Conservation (phyloP, 2,888 invertebrate species). For the Cephus pulcher region DNA sequence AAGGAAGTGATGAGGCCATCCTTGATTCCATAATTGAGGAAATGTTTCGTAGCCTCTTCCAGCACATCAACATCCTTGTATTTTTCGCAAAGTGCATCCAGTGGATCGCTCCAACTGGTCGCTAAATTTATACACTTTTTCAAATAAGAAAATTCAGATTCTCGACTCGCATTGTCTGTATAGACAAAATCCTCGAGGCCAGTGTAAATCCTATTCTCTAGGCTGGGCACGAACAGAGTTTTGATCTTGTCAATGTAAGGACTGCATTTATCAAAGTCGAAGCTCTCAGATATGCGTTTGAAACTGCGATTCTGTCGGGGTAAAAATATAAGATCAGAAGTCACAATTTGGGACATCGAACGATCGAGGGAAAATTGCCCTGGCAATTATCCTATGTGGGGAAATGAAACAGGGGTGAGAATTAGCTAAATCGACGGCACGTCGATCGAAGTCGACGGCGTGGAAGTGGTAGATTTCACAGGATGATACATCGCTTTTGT, state of each 20-base stretch:
- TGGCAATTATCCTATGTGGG: not conserved
- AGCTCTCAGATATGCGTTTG: not conserved
- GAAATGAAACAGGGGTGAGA: not conserved
- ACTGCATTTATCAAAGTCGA: conserved; percentile 35
- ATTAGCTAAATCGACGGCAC: not conserved
- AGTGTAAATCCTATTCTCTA: conserved; percentile 44
- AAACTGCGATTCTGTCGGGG: not conserved
- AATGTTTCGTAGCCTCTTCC: conserved; percentile 31
- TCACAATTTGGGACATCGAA: not conserved
- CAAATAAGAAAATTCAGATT: conserved; percentile 31
- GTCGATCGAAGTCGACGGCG: not conserved
- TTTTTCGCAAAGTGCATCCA: conserved; percentile 30
- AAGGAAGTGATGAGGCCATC: conserved; percentile 44
- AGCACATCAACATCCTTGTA: conserved; percentile 16
- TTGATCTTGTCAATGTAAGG: conserved; percentile 44
- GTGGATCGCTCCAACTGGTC: conserved; percentile 19
- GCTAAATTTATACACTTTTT: conserved; percentile 37
- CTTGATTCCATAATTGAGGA: conserved; percentile 38
- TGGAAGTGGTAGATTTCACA: not conserved
- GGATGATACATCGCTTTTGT: not conserved
- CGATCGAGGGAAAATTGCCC: not conserved
- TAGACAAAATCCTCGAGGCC: conserved; percentile 46
- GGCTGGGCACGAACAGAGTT: conserved; percentile 42
- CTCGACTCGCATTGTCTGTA: conserved; percentile 10
- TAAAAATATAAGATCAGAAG: not conserved